Conservation (phyloP, 2,888 invertebrate genomes). For the Harmothoe impar region DNA sequence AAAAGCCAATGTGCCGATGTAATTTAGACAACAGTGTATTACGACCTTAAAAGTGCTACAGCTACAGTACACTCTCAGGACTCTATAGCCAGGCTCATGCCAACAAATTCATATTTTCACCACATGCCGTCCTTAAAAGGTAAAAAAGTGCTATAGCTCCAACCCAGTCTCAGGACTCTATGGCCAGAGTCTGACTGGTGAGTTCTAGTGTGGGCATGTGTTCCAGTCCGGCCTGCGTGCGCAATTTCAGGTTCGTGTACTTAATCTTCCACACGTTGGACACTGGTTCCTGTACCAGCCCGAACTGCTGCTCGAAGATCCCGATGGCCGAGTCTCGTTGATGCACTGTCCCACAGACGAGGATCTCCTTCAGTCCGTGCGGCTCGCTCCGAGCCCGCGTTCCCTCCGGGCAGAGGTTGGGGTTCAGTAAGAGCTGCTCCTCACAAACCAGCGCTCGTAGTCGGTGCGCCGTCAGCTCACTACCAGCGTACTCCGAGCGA, state of each 20-base stretch:
- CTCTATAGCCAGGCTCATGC: too few species aligned
- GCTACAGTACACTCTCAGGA: too few species aligned
- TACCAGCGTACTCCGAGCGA: conserved; percentile 72
- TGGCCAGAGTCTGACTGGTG: neutral
- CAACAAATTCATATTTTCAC: too few species aligned
- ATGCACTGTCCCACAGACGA: conserved; percentile 88
- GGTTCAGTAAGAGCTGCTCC: conserved; percentile 85
- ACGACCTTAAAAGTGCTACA: too few species aligned
- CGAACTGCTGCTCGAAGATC: conserved; percentile 88
- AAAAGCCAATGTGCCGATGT: too few species aligned
- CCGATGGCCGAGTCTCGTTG: conserved; percentile 85
- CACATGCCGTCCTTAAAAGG: too few species aligned
- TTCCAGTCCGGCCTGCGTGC: neutral
- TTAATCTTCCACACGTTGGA: conserved; percentile 89
- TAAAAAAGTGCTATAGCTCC: too few species aligned
- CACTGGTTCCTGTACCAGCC: conserved; percentile 87
- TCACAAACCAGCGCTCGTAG: conserved; percentile 74
- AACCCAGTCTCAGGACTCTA: neutral
- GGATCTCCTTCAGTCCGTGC: conserved; percentile 87
- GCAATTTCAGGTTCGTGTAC: conserved; percentile 80
- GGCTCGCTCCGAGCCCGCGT: conserved; percentile 86
- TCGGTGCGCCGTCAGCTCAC: conserved; percentile 72
- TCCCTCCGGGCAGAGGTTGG: conserved; percentile 86
- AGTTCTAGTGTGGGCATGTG: neutral
- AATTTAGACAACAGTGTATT: too few species aligned